A percentile compares a stretch with the other conserved stretches of the same genome.
These are phyloP conservation scores for Pyrocoelia pectoralis DNA, from an alignment of 2,888 invertebrate species.

Conservation along the genomic window DNA sequence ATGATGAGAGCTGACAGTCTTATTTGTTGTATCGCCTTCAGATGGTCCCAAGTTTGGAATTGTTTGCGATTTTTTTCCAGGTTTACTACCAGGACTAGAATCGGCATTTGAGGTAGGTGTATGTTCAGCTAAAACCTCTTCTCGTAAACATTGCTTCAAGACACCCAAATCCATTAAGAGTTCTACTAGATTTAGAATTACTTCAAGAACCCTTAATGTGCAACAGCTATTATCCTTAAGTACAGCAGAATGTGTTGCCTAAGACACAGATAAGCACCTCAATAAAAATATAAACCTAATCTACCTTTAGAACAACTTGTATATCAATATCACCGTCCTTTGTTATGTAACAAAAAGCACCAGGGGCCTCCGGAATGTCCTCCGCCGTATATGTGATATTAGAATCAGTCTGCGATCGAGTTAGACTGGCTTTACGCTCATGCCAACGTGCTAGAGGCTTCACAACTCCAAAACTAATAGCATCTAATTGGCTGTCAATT, in stretches of 20 bases:
- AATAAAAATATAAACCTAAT: background rate
- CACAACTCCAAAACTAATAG: constrained; percentile 67
- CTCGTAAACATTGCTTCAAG: constrained; percentile 66
- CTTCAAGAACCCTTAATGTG: constrained; percentile 90
- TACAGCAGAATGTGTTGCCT: constrained; percentile 89
- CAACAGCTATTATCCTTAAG: constrained; percentile 85
- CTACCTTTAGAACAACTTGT: constrained; percentile 83
- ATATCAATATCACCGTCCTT: constrained; percentile 94
- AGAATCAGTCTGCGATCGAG: constrained; percentile 90
- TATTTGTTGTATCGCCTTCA: constrained; percentile 61
- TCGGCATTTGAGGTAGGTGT: constrained; percentile 34
- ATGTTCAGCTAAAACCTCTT: constrained; percentile 59
- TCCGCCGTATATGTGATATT: constrained; percentile 89
- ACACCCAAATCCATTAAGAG: constrained; percentile 91
- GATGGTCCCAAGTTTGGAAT: constrained; percentile 48
- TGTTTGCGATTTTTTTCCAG: constrained; percentile 43
- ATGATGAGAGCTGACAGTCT: constrained; percentile 70
- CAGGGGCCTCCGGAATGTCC: constrained; percentile 88
- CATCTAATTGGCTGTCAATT: constrained; percentile 84
- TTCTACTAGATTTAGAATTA: constrained; percentile 91
- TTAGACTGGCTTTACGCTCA: constrained; percentile 76
- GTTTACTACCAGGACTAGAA: constrained; percentile 43
- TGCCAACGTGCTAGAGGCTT: constrained; percentile 67
- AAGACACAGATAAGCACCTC: constrained; percentile 34
- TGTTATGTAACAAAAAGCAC: constrained; percentile 91